A percentile compares a stretch with the other conserved stretches of the same genome.
Evolutionary conservation across 2,113 vertebrate genomes (phyloP).

Genomic region (Calidris pygmaea): DNA sequence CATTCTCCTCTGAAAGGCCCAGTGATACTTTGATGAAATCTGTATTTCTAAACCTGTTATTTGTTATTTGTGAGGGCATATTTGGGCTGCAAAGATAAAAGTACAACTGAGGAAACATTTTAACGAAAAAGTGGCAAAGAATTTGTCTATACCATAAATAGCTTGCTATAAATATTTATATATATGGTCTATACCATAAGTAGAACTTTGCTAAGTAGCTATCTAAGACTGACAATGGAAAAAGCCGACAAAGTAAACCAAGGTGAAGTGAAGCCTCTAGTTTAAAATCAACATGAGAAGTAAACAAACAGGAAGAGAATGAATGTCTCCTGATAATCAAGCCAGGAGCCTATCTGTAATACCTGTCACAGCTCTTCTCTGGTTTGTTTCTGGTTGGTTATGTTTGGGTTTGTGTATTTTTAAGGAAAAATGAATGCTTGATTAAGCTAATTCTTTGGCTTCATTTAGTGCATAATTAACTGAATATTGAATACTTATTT

Average conservation of each 20-base stretch:
- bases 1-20: background rate
- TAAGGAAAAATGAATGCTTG: background rate
- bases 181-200: background rate
- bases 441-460: slow-evolving; percentile 19
- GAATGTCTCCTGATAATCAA: background rate
- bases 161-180: background rate
- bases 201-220: background rate
- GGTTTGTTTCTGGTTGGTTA: background rate
- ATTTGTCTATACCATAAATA: background rate
- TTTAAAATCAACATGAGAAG: background rate
- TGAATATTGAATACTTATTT: slow-evolving; percentile 5
- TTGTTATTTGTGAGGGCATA: background rate
- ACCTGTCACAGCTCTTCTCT: background rate
- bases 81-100: background rate
- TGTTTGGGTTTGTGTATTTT: accelerated
- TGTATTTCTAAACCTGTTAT: background rate
- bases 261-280: background rate
- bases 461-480: slow-evolving; percentile 1
- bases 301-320: background rate
- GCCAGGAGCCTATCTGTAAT: background rate
- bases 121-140: background rate
- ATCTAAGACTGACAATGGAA: background rate
- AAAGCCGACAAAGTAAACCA: background rate
- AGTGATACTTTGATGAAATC: background rate
- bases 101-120: background rate